phyloP scores from a whole-genome alignment of 2,797 vertebrate species.

The Gymnodraco acuticeps region DNA sequence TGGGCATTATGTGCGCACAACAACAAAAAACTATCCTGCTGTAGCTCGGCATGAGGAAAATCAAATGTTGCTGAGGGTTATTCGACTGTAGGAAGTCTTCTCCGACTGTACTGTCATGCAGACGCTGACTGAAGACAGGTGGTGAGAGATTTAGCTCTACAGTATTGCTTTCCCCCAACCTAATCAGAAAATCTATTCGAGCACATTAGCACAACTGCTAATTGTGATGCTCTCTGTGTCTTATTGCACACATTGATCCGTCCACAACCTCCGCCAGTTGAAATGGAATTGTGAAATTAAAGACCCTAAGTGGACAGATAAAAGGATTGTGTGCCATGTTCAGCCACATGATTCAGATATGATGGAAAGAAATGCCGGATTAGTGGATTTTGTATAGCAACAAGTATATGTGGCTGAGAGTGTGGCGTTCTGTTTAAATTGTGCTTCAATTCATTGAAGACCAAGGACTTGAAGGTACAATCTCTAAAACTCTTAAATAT shows the following conservation, averaged over 20 bases:
- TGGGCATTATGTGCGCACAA: neutral
- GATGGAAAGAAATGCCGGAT: neutral
- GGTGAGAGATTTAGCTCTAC: conserved; percentile 67
- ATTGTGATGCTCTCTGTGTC: conserved; percentile 77
- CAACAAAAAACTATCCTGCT: neutral
- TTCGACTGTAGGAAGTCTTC: conserved; percentile 48
- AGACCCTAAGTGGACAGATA: conserved; percentile 63
- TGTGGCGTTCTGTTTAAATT: conserved; percentile 11
- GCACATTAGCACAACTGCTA: conserved; percentile 80
- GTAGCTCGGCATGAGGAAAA: conserved; percentile 52
- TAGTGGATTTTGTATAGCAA: neutral
- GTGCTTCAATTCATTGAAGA: conserved; percentile 23
- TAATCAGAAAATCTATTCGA: conserved; percentile 80
- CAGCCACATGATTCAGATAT: conserved; percentile 25
- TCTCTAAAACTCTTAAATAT: neutral
- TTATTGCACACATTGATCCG: conserved; percentile 82
- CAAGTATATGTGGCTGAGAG: neutral
- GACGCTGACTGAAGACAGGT: conserved; percentile 64
- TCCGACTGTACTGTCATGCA: conserved; percentile 56
- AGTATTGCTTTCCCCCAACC: conserved; percentile 74
- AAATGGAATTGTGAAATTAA: conserved; percentile 81
- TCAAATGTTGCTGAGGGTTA: neutral
- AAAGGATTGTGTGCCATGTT: conserved; percentile 39
- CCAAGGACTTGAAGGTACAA: neutral
- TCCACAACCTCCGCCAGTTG: conserved; percentile 67